phyloP scores from a whole-genome alignment of 2,888 invertebrate genomes.

The Micoletzkya japonica region DNA sequence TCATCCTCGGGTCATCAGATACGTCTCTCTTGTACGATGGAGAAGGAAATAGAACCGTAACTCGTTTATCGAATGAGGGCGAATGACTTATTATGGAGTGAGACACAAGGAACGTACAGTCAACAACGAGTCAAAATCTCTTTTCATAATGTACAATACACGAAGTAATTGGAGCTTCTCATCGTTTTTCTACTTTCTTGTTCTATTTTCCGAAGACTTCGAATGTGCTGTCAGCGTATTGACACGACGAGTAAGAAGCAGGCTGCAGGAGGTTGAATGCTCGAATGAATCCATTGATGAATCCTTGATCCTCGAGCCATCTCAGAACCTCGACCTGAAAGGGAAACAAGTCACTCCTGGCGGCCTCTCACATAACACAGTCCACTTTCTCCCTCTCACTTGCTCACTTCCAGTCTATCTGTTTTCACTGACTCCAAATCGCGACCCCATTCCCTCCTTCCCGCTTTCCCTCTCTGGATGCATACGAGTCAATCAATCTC shows the following conservation, averaged over 20 bases:
- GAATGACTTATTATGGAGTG: too few relatives aligned
- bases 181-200: background rate
- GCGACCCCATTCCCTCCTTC: constrained; percentile 17
- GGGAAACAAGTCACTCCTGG: background rate
- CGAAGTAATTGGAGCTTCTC: background rate
- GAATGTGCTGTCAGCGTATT: constrained; percentile 64
- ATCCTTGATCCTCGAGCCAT: constrained; percentile 60
- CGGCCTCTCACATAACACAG: constrained; percentile 10
- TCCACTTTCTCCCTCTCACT: constrained; percentile 19
- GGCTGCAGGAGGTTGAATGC: constrained; percentile 64
- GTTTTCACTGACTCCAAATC: constrained; percentile 4
- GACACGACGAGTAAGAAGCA: constrained; percentile 60
- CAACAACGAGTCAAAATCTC: too few relatives aligned
- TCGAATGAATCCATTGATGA: constrained; percentile 64
- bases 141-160: constrained; percentile 28
- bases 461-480: background rate
- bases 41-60: too few relatives aligned
- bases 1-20: too few relatives aligned
- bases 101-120: too few relatives aligned
- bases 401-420: background rate
- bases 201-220: constrained; percentile 60
- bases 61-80: too few relatives aligned
- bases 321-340: constrained; percentile 43
- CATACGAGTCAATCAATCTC: constrained; percentile 9
- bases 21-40: too few relatives aligned